Evolutionary conservation across 2,888 invertebrate species (phyloP).

Genomic region (Drosophila kuntzei): DNA sequence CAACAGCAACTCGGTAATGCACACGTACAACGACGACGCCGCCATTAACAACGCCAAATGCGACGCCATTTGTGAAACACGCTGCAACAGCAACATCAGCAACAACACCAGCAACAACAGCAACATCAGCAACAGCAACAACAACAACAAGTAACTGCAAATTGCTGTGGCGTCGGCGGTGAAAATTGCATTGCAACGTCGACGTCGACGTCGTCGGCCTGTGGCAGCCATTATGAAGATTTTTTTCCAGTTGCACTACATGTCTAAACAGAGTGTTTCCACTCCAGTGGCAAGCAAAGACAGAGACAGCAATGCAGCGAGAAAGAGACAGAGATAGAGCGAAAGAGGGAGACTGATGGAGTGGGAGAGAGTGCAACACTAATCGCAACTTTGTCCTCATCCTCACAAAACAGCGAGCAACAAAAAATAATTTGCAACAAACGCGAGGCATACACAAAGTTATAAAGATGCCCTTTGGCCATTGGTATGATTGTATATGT

Average conservation of each 20-base stretch:
- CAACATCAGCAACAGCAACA: conserved; percentile 48
- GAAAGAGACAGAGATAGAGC: conserved; percentile 17
- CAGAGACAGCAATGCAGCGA: conserved; percentile 14
- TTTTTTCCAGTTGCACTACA: conserved; percentile 78
- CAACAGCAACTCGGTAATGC: conserved; percentile 55
- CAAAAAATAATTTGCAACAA: conserved; percentile 69
- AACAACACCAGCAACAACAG: conserved; percentile 41
- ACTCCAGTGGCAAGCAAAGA: conserved; percentile 42
- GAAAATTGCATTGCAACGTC: conserved; percentile 73
- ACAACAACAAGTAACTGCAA: conserved; percentile 56
- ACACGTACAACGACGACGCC: conserved; percentile 58
- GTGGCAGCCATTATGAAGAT: conserved; percentile 79
- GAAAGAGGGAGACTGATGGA: not conserved
- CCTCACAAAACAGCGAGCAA: conserved; percentile 12
- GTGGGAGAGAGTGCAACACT: conserved; percentile 40
- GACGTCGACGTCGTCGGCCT: conserved; percentile 57
- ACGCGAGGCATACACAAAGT: conserved; percentile 45
- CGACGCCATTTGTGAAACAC: conserved; percentile 81
- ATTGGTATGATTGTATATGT: not conserved
- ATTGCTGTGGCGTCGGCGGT: conserved; percentile 61
- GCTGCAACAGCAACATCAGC: conserved; percentile 54
- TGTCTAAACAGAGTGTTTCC: conserved; percentile 78
- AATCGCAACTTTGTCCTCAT: conserved; percentile 68
- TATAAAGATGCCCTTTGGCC: conserved; percentile 63
- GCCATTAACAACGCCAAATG: conserved; percentile 81